Evolutionary conservation across 2,888 invertebrate species (phyloP), one percentile per base, ranked within the genome.

Genomic region (Drosophila antonietae): DNA sequence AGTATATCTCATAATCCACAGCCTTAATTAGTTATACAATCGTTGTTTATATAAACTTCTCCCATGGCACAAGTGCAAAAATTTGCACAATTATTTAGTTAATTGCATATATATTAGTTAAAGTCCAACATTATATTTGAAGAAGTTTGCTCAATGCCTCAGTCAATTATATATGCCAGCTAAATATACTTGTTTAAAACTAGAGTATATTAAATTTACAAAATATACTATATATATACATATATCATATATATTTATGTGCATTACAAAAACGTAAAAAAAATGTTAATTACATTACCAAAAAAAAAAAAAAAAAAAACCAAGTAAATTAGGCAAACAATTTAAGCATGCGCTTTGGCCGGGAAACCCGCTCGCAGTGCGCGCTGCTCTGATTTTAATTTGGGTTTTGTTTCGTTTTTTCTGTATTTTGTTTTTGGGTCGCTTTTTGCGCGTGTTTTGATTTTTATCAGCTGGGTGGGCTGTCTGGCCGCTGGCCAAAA

Each of bases 391-490:
- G 89, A 83, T 89, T 85, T 85, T 87, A 90, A 85, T 90, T 86
- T 89, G 75, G 82, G 68, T 84, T 89, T 87, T 80, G 68, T 57
- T 53, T 61, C 57, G 37, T 64, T 71, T 80, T 46, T 18, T 87
- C 83, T 83, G 74, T 63, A 53, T 49, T 61, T 52, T 20, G 57
- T 70, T 80, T 81, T 63, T 66, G 20, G 56, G 46, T 66, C 71
- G 71, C 39, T 67, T 72, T 88, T 84, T 85, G 55, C 88, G 90
- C 89, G 89, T 90, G 90, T 87, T 90, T 89, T 87, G 90, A 85
- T 85, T 85, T 83, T 87, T 89, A 84, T 84, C 84, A 86, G 84
- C 88, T 83, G 89, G 90, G 90, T 90, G 89, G 89, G 85, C 53
- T 53, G 53, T 37, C 88, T 86, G 77, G 20, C 49, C 47, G 39